Evolutionary conservation across 2,888 invertebrate genomes (phyloP).

Genomic region (Agrotis segetum): DNA sequence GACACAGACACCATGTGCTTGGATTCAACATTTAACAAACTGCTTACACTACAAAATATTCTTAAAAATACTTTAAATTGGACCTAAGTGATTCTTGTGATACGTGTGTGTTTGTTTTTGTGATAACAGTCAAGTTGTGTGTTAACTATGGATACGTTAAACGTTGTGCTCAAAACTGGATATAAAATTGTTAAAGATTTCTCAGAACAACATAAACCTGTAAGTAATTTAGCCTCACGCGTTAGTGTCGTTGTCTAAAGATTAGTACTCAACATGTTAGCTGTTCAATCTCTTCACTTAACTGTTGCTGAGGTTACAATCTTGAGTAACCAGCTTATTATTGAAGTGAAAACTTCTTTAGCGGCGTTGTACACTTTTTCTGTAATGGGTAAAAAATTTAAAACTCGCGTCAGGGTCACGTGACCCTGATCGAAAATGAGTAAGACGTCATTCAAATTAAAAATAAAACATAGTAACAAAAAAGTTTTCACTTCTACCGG

Average conservation of each 20-base stretch:
- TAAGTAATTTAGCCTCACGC: conserved; percentile 72
- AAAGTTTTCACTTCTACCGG: too few species aligned
- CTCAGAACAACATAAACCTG: conserved; percentile 83
- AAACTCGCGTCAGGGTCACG: too few species aligned
- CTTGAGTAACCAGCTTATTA: conserved; percentile 37
- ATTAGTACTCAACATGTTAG: conserved; percentile 10
- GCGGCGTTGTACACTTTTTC: too few species aligned
- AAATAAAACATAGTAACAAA: too few species aligned
- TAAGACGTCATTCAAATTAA: too few species aligned
- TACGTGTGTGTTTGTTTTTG: conserved; percentile 48
- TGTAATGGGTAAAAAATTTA: too few species aligned
- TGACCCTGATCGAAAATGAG: too few species aligned
- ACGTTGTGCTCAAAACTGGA: conserved; percentile 86
- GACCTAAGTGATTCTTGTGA: conserved; percentile 45
- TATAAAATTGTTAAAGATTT: conserved; percentile 88
- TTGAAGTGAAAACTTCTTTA: too few species aligned
- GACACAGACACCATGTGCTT: conserved; percentile 83
- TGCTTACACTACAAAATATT: conserved; percentile 45
- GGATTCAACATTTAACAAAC: conserved; percentile 53
- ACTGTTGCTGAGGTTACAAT: conserved; percentile 23
- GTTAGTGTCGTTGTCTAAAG: conserved; percentile 12
- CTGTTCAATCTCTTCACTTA: conserved; percentile 21
- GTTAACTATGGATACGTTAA: conserved; percentile 83
- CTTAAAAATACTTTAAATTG: conserved; percentile 40
- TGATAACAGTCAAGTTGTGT: conserved; percentile 48